Percentiles rank a stretch among this genome's conserved stretches.
Evolutionary conservation across 2,888 invertebrate genomes (phyloP).

Genomic region (Glyphotaelius pellucidus): DNA sequence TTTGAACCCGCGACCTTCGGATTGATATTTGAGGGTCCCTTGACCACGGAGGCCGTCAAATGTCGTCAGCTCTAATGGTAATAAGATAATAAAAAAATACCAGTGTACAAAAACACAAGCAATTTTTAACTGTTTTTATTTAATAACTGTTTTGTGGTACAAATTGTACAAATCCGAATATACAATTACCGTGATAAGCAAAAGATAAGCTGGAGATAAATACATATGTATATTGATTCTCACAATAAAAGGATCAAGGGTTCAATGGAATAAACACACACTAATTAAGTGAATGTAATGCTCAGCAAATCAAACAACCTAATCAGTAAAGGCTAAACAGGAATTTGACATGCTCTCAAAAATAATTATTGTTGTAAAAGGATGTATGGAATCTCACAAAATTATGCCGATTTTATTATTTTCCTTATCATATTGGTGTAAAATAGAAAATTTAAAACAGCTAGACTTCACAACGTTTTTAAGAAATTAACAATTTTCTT

Average conservation of each 20-base stretch:
- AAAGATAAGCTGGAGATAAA: conserved; percentile 38
- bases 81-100: background rate
- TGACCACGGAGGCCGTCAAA: no score
- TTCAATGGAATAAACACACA: background rate
- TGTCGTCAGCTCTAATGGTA: background rate
- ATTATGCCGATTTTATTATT: background rate
- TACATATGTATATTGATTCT: background rate
- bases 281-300: conserved; percentile 20
- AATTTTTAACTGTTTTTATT: background rate
- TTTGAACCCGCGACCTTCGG: no score
- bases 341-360: background rate
- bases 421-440: background rate
- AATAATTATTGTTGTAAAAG: background rate
- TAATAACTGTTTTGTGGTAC: background rate
- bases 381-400: background rate
- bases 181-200: conserved; percentile 4
- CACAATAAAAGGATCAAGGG: conserved; percentile 18
- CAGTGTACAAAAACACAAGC: background rate
- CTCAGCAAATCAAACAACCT: background rate
- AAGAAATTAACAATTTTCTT: background rate
- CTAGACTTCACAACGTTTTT: background rate
- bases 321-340: background rate
- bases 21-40: no score
- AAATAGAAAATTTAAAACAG: background rate
- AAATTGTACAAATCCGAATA: background rate